Conservation (phyloP, 2,797 vertebrate species). For the Neosilurus mollespiculum region DNA sequence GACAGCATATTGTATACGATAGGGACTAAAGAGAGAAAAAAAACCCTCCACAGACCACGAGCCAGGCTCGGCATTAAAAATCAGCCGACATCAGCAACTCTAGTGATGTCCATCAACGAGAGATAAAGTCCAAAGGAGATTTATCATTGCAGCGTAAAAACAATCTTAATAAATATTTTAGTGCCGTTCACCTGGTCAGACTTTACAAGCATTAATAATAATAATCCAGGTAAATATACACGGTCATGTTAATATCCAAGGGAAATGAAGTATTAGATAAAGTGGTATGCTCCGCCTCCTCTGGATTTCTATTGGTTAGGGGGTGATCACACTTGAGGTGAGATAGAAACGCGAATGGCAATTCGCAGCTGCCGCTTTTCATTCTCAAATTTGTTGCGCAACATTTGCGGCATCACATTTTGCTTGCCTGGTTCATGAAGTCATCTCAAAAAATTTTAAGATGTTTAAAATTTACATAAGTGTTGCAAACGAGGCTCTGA, state of each 20-base stretch:
- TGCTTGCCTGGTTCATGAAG: no score
- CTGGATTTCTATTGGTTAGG: neutral
- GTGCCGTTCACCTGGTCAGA: neutral
- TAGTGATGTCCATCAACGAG: neutral
- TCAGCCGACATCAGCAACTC: conserved; percentile 9
- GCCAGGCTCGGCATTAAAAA: conserved; percentile 9
- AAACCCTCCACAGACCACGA: neutral
- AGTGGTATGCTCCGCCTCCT: neutral
- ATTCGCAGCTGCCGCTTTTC: no score
- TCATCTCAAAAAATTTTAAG: no score
- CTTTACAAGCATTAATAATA: neutral
- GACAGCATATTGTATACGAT: neutral
- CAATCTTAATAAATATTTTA: conserved; percentile 5
- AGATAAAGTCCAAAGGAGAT: neutral
- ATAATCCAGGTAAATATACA: no score
- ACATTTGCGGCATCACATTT: no score
- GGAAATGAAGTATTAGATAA: neutral
- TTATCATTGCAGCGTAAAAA: neutral
- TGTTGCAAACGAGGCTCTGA: no score
- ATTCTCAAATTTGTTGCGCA: no score
- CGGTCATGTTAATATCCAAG: no score
- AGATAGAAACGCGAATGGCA: no score
- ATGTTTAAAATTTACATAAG: no score
- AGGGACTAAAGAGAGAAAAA: neutral
- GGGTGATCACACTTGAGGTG: no score